Evolutionary conservation across 2,888 invertebrate genomes (phyloP), one percentile per base, ranked within the genome.

Genomic region (Dichetophora obliterata): DNA sequence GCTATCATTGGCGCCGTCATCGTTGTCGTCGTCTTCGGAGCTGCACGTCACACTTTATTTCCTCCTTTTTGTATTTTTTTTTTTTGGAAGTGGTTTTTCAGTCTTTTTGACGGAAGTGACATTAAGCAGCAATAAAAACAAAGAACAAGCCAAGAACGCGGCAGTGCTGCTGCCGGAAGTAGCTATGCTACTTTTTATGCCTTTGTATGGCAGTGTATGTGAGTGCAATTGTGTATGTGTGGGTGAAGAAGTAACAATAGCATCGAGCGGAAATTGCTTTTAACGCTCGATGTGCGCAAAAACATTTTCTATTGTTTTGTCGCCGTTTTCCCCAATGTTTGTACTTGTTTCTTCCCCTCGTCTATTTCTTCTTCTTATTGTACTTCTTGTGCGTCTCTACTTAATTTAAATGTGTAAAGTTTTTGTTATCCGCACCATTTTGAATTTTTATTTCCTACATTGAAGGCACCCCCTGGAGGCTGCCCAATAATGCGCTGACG

Each of bases 81-180:
- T 59, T 27, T 59, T 0, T 19, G 1, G 1, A 19, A 1, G 8
- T 9, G 57, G 3, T 6, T 9, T 27, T 24, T 22, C 24, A 59
- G 57, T 24, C 57, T 24, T 59, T 59, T 59, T 59, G 57, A 37
- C 65, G 65, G 65, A 65, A 65, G 65, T 65, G 65, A 19, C 37
- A 37, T 9, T 37, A 22, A 37, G 65, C 43, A 19, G 65, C 11
- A 11, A n/a, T 6, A 8, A 16, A 5, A 19, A 11, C 11, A 37
- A 65, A 31, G n/a, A 34, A 43, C 31, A 34, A 27, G n/a, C n/a
- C 43, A 37, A 37, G 19, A 19, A 43, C 11, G 43, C 11, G 34
- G n/a, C 34, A 37, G 16, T 4, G 27, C 16, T 9, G 34, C 27
- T 37, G 9, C 19, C 19, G 37, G 34, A 37, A 37, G 11, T 11